Conservation (phyloP, 2,797 vertebrate species). For the Somateria mollissima region DNA sequence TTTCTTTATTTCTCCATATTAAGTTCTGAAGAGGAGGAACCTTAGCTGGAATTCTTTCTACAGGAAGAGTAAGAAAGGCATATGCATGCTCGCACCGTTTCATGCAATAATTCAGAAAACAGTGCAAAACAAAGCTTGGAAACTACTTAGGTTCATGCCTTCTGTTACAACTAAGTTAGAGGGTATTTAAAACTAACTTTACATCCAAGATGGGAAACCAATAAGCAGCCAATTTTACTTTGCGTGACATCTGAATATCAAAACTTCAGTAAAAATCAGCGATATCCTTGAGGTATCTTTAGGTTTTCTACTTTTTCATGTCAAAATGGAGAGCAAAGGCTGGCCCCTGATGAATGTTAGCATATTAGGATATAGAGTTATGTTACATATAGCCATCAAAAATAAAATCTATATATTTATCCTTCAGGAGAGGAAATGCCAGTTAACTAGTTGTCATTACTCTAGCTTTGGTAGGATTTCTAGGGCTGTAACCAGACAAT, state of each 20-base stretch:
- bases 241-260: constrained; percentile 56
- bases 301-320: constrained; percentile 86
- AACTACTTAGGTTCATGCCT: constrained; percentile 68
- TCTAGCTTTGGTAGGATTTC: constrained; percentile 95
- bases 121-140: constrained; percentile 71
- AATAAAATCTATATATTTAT: constrained; percentile 85
- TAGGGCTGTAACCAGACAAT: constrained; percentile 82
- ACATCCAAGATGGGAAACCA: constrained; percentile 71
- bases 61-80: constrained; percentile 75
- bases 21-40: constrained; percentile 69
- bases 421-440: constrained; percentile 84
- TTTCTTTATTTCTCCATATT: constrained; percentile 64
- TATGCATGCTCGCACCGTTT: constrained; percentile 71
- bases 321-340: constrained; percentile 98
- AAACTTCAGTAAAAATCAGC: constrained; percentile 69
- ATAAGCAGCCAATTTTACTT: constrained; percentile 76
- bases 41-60: constrained; percentile 66
- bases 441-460: constrained; percentile 83
- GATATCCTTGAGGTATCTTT: constrained; percentile 93
- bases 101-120: constrained; percentile 48
- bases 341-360: constrained; percentile 86
- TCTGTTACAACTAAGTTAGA: constrained; percentile 77
- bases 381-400: constrained; percentile 84
- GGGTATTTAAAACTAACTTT: constrained; percentile 68
- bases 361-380: constrained; percentile 82